Evolutionary conservation across 2,888 invertebrate species (phyloP).

Genomic region (Lasiommata megera): DNA sequence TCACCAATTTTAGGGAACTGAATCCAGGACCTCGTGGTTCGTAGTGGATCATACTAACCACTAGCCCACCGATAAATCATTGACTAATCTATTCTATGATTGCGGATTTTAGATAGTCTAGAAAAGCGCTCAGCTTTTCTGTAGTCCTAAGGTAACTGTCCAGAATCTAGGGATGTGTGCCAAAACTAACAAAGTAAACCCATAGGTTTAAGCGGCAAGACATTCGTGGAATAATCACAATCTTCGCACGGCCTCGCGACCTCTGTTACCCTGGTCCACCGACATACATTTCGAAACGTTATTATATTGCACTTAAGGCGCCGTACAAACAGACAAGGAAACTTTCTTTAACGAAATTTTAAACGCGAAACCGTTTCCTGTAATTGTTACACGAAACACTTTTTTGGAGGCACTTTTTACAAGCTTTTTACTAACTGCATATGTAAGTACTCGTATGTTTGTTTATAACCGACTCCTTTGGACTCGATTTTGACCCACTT

Average conservation of each 20-base stretch:
- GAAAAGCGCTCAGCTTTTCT: not conserved
- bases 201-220: slow-evolving; percentile 21
- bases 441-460: too few species aligned
- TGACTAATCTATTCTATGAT: too few species aligned
- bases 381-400: not conserved
- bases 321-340: slow-evolving; percentile 1
- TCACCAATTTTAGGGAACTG: too few species aligned
- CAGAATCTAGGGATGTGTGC: slow-evolving; percentile 11
- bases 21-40: too few species aligned
- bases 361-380: not conserved
- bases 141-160: slow-evolving; percentile 1
- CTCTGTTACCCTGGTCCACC: slow-evolving; percentile 34
- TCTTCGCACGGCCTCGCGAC: slow-evolving; percentile 36
- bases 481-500: too few species aligned
- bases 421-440: too few species aligned
- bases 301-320: slow-evolving; percentile 32
- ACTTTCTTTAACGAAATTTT: not conserved
- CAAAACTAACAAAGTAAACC: slow-evolving; percentile 20
- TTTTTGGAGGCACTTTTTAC: too few species aligned
- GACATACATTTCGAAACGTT: slow-evolving; percentile 31
- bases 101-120: too few species aligned
- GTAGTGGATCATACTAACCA: too few species aligned
- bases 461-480: too few species aligned
- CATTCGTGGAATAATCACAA: slow-evolving; percentile 23
- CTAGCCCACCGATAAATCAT: too few species aligned